Conservation (phyloP, 30 jellyfish, hydroid and myxozoan species). For the Sanderia malayensis region DNA sequence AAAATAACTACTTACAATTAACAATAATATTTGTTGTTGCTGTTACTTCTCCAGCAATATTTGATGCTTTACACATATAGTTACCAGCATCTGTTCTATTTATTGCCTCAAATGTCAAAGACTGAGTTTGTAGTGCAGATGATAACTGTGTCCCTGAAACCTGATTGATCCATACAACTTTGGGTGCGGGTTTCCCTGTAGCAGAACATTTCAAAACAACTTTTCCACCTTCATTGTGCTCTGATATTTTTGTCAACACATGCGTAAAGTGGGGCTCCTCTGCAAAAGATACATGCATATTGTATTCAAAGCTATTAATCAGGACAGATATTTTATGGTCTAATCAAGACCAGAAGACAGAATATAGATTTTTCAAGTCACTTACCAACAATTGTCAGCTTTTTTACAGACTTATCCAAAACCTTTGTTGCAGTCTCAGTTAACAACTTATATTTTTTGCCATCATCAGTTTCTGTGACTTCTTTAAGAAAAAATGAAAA, state of each 20-base stretch:
- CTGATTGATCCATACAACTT: background rate
- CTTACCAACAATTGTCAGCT: no score
- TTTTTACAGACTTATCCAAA: no score
- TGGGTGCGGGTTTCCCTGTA: background rate
- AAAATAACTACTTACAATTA: conserved; percentile 73
- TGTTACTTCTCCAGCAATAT: conserved; percentile 59
- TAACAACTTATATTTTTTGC: no score
- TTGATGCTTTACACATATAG: conserved; percentile 63
- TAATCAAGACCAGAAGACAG: no score
- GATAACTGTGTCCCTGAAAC: background rate
- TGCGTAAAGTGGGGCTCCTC: background rate
- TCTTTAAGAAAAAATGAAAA: no score
- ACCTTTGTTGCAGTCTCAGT: no score
- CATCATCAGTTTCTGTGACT: no score
- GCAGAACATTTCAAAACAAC: background rate
- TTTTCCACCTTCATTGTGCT: background rate
- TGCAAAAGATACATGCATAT: no score
- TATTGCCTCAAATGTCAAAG: conserved; percentile 20
- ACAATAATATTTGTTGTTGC: conserved; percentile 31
- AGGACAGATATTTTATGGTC: no score
- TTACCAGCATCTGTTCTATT: conserved; percentile 48
- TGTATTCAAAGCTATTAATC: no score
- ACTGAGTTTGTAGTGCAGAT: conserved; percentile 13
- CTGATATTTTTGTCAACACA: background rate
- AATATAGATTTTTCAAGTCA: no score